Percentiles rank a stretch among this genome's conserved stretches.
phyloP scores from a whole-genome alignment of 2,888 invertebrate genomes.

The Entomobrya proxima region DNA sequence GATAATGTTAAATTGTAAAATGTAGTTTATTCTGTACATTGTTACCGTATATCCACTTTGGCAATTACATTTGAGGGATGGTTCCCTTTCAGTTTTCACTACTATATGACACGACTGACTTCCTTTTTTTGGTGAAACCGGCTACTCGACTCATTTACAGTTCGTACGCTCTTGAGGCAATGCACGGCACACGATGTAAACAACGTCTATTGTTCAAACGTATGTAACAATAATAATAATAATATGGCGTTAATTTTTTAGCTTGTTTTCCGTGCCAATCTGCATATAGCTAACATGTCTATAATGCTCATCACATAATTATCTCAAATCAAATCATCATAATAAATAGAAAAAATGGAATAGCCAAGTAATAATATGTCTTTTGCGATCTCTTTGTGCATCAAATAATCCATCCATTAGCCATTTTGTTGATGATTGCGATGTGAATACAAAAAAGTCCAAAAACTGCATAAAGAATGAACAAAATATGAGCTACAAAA shows the following conservation, averaged over 20 bases:
- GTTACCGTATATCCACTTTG: background rate
- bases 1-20: background rate
- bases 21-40: background rate
- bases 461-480: slow-evolving; percentile 31
- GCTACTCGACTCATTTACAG: slow-evolving; percentile 12
- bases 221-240: too few relatives aligned
- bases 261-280: slow-evolving; percentile 9
- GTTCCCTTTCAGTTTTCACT: slow-evolving; percentile 50
- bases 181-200: background rate
- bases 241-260: background rate
- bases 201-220: background rate
- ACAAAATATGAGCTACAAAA: slow-evolving; percentile 12
- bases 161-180: background rate
- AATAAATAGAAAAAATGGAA: slow-evolving; percentile 16
- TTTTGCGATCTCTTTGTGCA: background rate
- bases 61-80: slow-evolving; percentile 21
- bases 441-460: slow-evolving; percentile 11
- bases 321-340: background rate
- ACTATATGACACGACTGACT: slow-evolving; percentile 1
- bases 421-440: background rate
- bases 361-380: background rate
- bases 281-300: background rate
- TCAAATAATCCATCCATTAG: background rate
- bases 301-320: slow-evolving; percentile 7
- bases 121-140: slow-evolving; percentile 58